Conservation (phyloP, 2,888 invertebrate genomes). For the Pyrochroa serraticornis region DNA sequence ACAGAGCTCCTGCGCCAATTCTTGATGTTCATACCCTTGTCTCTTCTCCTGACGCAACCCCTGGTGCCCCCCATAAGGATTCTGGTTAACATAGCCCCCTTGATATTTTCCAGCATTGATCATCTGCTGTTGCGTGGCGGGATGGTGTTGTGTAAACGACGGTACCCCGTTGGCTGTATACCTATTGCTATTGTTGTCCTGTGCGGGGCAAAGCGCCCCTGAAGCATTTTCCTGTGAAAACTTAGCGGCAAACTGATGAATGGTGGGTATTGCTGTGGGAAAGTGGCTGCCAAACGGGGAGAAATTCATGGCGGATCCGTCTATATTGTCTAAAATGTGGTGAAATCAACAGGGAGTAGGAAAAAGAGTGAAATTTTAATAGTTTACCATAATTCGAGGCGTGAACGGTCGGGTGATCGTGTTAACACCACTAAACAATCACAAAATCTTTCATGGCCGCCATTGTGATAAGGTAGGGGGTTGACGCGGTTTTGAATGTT, state of each 20-base stretch:
- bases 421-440: slow-evolving; percentile 29
- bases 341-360: not conserved
- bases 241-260: slow-evolving; percentile 84
- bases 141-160: slow-evolving; percentile 57
- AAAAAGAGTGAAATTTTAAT: not conserved
- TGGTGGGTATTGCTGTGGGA: slow-evolving; percentile 76
- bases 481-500: slow-evolving; percentile 29
- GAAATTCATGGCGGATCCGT: slow-evolving; percentile 73
- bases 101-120: slow-evolving; percentile 49
- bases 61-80: slow-evolving; percentile 43
- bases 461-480: slow-evolving; percentile 37
- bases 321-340: slow-evolving; percentile 24
- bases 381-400: slow-evolving; percentile 24
- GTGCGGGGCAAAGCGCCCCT: slow-evolving; percentile 36
- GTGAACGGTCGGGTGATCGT: slow-evolving; percentile 6
- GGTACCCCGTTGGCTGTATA: slow-evolving; percentile 61
- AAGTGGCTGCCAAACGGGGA: slow-evolving; percentile 84
- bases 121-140: slow-evolving; percentile 47
- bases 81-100: slow-evolving; percentile 49
- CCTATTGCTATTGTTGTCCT: slow-evolving; percentile 47
- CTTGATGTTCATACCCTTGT: slow-evolving; percentile 49
- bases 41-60: slow-evolving; percentile 51
- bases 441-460: slow-evolving; percentile 35
- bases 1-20: slow-evolving; percentile 33
- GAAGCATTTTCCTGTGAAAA: slow-evolving; percentile 60